Conservation (phyloP, 2,113 vertebrate genomes). For the Forbesichthys agassizii region DNA sequence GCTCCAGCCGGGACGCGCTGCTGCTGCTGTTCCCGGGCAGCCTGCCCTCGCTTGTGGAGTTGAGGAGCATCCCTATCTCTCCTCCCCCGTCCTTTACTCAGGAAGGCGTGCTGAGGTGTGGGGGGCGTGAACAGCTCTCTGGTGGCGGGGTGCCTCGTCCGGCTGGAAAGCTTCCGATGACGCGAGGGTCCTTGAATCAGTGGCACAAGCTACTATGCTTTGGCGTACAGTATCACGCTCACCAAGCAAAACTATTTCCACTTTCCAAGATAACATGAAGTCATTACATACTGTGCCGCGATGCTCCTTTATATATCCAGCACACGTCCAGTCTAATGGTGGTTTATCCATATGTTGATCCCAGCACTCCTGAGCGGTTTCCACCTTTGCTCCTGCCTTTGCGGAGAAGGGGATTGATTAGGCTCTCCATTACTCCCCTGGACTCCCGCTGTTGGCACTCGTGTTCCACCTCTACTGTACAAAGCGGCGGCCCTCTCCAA, state of each 20-base stretch:
- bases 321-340: too few species aligned
- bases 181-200: neutral
- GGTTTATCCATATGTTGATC: too few species aligned
- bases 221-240: too few species aligned
- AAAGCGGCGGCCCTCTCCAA: neutral
- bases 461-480: neutral
- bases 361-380: too few species aligned
- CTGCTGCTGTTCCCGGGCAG: slow-evolving; percentile 44
- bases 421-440: neutral
- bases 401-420: neutral
- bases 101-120: neutral
- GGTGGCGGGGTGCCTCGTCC: neutral
- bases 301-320: too few species aligned
- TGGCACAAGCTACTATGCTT: too few species aligned
- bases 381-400: too few species aligned
- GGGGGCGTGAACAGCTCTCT: too few species aligned
- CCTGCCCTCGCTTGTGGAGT: slow-evolving; percentile 30
- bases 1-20: slow-evolving; percentile 45
- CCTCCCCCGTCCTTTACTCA: slow-evolving; percentile 1
- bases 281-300: too few species aligned
- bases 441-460: slow-evolving; percentile 11
- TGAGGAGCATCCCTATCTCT: slow-evolving; percentile 32
- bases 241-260: too few species aligned
- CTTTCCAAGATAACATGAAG: too few species aligned
- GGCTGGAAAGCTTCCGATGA: slow-evolving; percentile 40